Conservation (phyloP, 30 jellyfish, hydroid and myxozoan genomes). For the Cassiopea xamachana region DNA sequence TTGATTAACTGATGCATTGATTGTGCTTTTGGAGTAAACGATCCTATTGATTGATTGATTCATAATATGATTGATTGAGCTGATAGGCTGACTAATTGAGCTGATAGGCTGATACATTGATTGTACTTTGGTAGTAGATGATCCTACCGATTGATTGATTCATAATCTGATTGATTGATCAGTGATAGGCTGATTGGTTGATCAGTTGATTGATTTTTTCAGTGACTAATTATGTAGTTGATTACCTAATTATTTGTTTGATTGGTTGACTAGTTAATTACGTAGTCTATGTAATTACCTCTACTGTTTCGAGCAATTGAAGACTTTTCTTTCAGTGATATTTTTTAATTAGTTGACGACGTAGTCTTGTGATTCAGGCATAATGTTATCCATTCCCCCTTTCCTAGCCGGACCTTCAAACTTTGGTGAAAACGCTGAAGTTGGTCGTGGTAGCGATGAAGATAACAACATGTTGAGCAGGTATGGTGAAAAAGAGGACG, state of each 20-base stretch:
- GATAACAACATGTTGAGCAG: slow-evolving; percentile 37
- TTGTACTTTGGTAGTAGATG: not conserved
- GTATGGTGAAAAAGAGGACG: slow-evolving; percentile 33
- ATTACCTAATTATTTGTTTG: not conserved
- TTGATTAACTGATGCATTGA: not conserved
- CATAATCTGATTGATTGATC: not conserved
- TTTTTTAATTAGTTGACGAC: not conserved
- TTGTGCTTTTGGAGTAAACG: too few species aligned
- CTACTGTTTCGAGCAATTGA: too few species aligned
- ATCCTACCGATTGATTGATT: not conserved
- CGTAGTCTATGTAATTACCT: too few species aligned
- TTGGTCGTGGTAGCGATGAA: slow-evolving; percentile 60
- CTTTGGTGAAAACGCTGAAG: slow-evolving; percentile 69
- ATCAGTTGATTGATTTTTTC: not conserved
- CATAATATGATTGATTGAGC: not conserved
- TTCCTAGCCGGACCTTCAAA: slow-evolving; percentile 51
- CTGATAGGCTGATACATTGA: not conserved
- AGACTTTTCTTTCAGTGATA: too few species aligned
- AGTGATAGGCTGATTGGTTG: not conserved
- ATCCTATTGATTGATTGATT: not conserved
- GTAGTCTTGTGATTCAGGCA: too few species aligned
- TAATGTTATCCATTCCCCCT: not conserved
- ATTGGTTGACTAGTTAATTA: not conserved
- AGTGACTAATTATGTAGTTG: not conserved
- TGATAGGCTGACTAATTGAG: not conserved